Evolutionary conservation across 2,888 invertebrate species (phyloP), one percentile per base, ranked within the genome.

Genomic region (Deilephila elpenor): DNA sequence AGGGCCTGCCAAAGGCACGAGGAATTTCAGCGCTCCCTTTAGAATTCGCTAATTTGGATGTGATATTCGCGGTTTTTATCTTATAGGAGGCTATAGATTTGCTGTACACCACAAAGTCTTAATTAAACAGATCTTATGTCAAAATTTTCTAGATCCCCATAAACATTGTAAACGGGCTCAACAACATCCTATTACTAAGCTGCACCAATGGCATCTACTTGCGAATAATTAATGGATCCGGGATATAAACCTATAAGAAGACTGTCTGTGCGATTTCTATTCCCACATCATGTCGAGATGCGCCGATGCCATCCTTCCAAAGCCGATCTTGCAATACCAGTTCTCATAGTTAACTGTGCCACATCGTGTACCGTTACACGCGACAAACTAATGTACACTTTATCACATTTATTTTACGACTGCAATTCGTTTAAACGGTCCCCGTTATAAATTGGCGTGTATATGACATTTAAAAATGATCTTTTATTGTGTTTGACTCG

Each of bases 281-380:
- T 64, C 64, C 37, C 64, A 44, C 64, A 44, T 44, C 64, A 64
- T 19, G 37, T n/a, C 64, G 44, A 64, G 37, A 20, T 64, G 64
- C 37, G 37, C 34, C 64, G n/a, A 8, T 37, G n/a, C 37, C 64
- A 64, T 64, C 64, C 37, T 64, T 64, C 37, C 64, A 76, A 78
- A 70, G n/a, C 20, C 81, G 78, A 75, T 74, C 74, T 75, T 77
- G 80, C 82, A 80, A 75, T 83, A 83, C 82, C 80, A 79, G 82
- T 83, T 83, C 77, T 62, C 76, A 77, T 75, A 64, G 75, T 78
- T 82, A 82, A 81, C 82, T 83, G 82, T 84, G 80, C 77, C 83
- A 81, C 81, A 81, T 74, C 70, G 64, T 71, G 59, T 78, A 79
- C 82, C 83, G 84, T 83, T 83, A 84, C 59, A 44, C 61, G 70